Evolutionary conservation across 2,888 invertebrate species (phyloP), one percentile per base, ranked within the genome.

Genomic region (Oscheius onirici): DNA sequence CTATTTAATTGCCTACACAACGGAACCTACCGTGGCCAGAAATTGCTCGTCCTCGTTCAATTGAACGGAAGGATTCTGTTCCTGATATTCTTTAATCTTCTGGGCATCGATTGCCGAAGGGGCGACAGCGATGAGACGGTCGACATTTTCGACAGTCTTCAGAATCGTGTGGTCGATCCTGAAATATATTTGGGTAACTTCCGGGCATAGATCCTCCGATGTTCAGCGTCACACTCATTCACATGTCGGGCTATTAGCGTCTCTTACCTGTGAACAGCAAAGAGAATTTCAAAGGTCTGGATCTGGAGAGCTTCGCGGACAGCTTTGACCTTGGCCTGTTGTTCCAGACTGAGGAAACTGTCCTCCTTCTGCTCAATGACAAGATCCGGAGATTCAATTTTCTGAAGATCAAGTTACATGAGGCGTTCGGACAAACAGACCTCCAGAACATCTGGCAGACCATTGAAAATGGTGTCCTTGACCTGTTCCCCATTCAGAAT

Each of bases 201-300:
- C 13, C 6, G 17, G 55, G n/a, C 10, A 22, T 15, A 63, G 51
- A 11, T 28, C 17, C 6, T 1, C 17, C 17, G 6, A 49, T n/a
- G 11, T 3, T 49, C 20, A n/a, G 17, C 17, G 8, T 34, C 34
- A 6, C 8, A 34, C 34, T 34, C 34, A 55, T 22, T 24, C 26
- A n/a, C 10, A 24, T 15, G 20, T 24, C 17, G 34, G 8, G 34
- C 34, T 34, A 34, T 34, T 34, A 6, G 3, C 34, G 34, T 6
- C 34, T 20, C n/a, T 13, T 34, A 79, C 79, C 78, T 71, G 68
- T 85, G 83, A 28, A 84, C 78, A 15, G 84, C 84, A 65, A 83
- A 84, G 77, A 83, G 77, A 51, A 84, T 76, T 69, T 84, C 84
- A 69, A 85, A 84, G 10, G 77, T 54, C 51, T 85, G 75, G 24